Conservation (phyloP, 2,113 vertebrate genomes). For the Sturnus vulgaris region DNA sequence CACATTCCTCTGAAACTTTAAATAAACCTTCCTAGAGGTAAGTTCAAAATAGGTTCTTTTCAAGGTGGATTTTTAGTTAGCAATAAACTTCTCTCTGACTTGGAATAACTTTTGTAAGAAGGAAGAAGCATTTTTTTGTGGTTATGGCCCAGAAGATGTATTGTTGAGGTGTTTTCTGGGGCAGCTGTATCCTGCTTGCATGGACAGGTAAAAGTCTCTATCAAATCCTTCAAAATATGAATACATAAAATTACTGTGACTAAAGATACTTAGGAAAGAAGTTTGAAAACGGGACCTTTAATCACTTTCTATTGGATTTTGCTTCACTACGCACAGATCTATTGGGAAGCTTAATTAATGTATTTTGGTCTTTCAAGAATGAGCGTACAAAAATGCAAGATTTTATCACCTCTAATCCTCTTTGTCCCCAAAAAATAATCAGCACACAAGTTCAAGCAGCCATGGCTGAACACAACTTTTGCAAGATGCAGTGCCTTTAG, state of each 20-base stretch:
- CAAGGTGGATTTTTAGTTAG: neutral
- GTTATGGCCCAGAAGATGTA: neutral
- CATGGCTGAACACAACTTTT: neutral
- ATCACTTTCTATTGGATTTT: neutral
- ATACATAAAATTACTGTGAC: neutral
- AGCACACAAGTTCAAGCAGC: neutral
- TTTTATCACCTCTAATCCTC: neutral
- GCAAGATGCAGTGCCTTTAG: neutral
- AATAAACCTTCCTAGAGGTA: neutral
- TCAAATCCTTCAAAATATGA: neutral
- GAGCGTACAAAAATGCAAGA: neutral
- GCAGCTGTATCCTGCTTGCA: neutral
- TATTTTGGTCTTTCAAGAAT: neutral
- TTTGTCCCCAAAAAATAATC: neutral
- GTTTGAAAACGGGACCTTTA: neutral
- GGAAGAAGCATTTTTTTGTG: neutral
- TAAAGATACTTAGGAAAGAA: neutral
- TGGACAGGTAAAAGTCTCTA: neutral
- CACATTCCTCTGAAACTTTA: neutral
- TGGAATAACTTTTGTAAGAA: neutral
- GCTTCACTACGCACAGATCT: neutral
- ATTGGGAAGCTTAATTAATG: neutral
- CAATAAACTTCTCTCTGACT: neutral
- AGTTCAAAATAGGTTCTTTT: neutral
- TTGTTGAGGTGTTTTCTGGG: neutral